Conservation (phyloP, 2,113 vertebrate genomes). For the Onychorhynchus coronatus region DNA sequence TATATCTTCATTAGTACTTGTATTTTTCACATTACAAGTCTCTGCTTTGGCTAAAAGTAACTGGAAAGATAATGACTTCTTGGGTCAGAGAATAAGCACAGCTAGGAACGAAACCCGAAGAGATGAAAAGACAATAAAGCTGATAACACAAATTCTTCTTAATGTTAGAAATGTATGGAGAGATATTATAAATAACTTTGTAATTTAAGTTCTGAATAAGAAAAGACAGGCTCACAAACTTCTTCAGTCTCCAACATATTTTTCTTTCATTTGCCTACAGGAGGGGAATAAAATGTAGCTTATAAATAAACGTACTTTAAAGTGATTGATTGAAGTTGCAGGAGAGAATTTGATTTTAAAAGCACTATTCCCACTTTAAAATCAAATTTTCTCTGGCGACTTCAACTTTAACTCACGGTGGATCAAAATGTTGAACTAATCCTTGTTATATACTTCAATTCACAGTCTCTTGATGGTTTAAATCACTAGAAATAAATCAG, state of each 20-base stretch:
- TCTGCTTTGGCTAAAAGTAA: not conserved
- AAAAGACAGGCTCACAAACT: not conserved
- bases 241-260: not conserved
- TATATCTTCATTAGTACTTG: not conserved
- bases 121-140: not conserved
- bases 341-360: not conserved
- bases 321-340: not conserved
- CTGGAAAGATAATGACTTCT: not conserved
- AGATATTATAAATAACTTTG: not conserved
- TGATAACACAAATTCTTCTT: not conserved
- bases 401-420: not conserved
- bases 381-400: no score
- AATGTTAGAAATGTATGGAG: not conserved
- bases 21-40: not conserved
- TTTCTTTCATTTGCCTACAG: not conserved
- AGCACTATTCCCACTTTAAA: not conserved
- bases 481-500: not conserved
- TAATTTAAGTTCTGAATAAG: not conserved
- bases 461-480: not conserved
- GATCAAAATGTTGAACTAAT: not conserved
- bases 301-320: not conserved
- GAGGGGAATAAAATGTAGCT: not conserved
- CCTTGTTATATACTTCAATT: not conserved
- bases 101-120: not conserved
- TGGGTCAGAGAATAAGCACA: not conserved